These are phyloP conservation scores for Nebria brevicollis DNA, from an alignment of 2,888 invertebrate species.

Conservation along the genomic window DNA sequence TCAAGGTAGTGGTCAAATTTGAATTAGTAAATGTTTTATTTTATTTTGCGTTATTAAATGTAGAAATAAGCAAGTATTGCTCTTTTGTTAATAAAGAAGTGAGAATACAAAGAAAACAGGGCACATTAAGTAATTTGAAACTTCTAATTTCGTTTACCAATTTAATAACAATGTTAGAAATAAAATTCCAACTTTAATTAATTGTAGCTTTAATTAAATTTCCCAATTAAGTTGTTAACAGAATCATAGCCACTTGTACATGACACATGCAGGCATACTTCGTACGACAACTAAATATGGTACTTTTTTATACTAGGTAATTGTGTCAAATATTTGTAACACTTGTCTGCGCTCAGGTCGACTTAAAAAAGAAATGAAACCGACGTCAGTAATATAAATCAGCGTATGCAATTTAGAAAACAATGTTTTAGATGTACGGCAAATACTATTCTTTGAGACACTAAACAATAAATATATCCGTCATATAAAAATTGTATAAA, in stretches of 20 bases:
- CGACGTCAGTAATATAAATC: background rate
- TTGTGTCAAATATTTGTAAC: constrained; percentile 40
- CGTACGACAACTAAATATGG: constrained; percentile 26
- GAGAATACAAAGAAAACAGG: background rate
- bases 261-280: constrained; percentile 3
- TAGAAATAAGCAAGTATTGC: no score
- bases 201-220: constrained; percentile 33
- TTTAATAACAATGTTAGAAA: constrained; percentile 21
- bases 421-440: no score
- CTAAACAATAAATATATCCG: no score
- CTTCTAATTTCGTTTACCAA: constrained; percentile 26
- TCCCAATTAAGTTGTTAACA: constrained; percentile 34
- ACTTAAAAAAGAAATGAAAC: background rate
- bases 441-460: no score
- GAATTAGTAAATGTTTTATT: no score
- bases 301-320: constrained; percentile 37
- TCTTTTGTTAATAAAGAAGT: no score
- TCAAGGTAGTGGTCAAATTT: no score
- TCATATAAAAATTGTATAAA: no score
- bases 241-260: constrained; percentile 21
- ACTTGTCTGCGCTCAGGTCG: constrained; percentile 8
- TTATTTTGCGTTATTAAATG: no score
- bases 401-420: no score
- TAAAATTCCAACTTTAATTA: constrained; percentile 20
- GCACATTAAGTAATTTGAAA: constrained; percentile 7